Evolutionary conservation across 2,797 vertebrate species (phyloP), one percentile per base, ranked within the genome.

Genomic region (Hippopotamyrus pictus): DNA sequence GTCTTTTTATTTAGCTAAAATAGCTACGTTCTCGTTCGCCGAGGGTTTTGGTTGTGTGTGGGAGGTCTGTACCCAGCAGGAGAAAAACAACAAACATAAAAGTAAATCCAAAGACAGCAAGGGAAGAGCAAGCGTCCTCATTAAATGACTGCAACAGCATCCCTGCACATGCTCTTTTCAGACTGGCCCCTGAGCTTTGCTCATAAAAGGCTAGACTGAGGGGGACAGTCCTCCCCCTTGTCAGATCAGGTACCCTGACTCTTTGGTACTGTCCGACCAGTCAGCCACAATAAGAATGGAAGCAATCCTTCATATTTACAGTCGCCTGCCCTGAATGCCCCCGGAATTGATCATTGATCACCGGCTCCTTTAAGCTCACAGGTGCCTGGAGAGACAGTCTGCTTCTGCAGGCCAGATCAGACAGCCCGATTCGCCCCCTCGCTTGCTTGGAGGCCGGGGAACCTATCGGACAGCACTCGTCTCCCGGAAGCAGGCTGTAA

Each of bases 1-100:
- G 48, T 50, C 44, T 51, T 85, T 12, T 51, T 85, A 25, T 85
- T 85, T 85, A 85, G 83, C 25, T 85, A 85, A 51, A 85, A 85
- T 14, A 50, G 48, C 44, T 53, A 51, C 22, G 22, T 85, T 85
- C 44, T 50, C 2, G 22, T 29, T 85, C 44, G 48, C 4, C 2
- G 48, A 85, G 22, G 51, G 29, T 19, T 37, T 37, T 3, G 0
- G 73, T 14, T 82, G 88, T 8, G 50, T 83, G 11, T 37, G 33
- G 37, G 73, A 83, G 73, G 73, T 59, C n/a, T 57, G 9, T 37
- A 82, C 22, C 7, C 37, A 53, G 73, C 33, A 29, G 50, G 33
- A 41, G 79, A 76, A 51, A 89, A 89, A 83, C 79, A 7, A 83
- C 54, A 33, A 89, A 37, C 33, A 83, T 46, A 29, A 37, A 53